Evolutionary conservation across 2,113 vertebrate genomes (phyloP), one percentile per base, ranked within the genome.

Genomic region (Ovis canadensis): DNA sequence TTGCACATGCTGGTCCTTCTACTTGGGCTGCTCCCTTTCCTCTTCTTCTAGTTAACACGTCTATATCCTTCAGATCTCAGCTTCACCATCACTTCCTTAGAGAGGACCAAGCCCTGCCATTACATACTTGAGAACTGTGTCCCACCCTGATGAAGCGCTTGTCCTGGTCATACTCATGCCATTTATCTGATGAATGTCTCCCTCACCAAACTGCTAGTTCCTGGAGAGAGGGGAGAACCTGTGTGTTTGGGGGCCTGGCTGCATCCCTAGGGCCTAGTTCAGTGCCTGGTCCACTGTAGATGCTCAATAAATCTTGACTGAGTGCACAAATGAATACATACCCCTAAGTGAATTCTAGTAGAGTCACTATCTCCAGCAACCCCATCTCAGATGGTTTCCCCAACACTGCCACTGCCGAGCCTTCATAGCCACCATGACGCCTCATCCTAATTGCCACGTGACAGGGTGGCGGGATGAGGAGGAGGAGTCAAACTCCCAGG

Each of bases 321-420:
- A 62, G 10, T 17, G 11, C 3, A 88, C 36, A 86, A 64, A 82
- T 92, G n/a, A 57, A 71, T 80, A 48, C 5, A 43, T 6, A 21
- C 23, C n/a, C 84, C 60, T 59, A 64, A 59, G 33, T 82, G 83
- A 80, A 16, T 60, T 92, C 62, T 74, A 25, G 48, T 2, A n/a
- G 36, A n/a, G 67, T 59, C 59, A 15, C 52, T 55, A 3, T 13
- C 54, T 29, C 36, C 27, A 17, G 77, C 14, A 45, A 10, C 15
- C 19, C 31, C 74, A 55, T 64, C 80, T 59, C 88, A 83, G n/a
- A 36, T 2, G 27, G 25, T 57, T 83, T 81, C 54, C 60, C 71
- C 6, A 3, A 40, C 11, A 40, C 36, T 60, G 40, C 54, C 1
- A 5, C 77, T 19, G 15, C 3, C 0, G 7, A 64, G 13, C 23